phyloP scores from a whole-genome alignment of 2,113 vertebrate species.

The Pluvianellus socialis region DNA sequence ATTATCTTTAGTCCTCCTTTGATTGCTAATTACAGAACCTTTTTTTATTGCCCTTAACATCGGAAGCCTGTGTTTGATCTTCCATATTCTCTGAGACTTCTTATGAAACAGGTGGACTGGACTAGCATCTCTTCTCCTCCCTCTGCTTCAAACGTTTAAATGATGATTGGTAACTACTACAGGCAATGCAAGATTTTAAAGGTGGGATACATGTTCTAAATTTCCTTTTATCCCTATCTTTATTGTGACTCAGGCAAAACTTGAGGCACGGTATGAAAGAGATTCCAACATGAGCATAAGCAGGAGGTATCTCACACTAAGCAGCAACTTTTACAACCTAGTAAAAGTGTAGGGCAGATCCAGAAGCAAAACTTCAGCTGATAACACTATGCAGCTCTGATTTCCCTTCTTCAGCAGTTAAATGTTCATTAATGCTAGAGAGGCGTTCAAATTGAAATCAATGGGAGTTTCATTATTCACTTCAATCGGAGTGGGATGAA shows the following conservation, averaged over 20 bases:
- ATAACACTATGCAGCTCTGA: background rate
- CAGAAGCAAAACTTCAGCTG: background rate
- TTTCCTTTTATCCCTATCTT: background rate
- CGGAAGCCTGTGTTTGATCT: background rate
- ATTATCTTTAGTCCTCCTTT: no score
- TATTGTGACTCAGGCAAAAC: background rate
- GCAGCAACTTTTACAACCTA: background rate
- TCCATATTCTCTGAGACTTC: background rate
- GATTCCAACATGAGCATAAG: background rate
- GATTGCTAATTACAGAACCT: no score
- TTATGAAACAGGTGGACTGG: background rate
- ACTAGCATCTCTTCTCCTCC: background rate
- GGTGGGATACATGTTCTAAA: background rate
- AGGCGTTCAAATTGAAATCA: constrained; percentile 50
- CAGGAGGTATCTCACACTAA: background rate
- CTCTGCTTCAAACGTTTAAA: background rate
- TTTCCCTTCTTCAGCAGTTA: background rate
- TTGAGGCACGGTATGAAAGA: background rate
- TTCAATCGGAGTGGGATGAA: constrained; percentile 14
- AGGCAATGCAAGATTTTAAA: background rate
- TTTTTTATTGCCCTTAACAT: no score
- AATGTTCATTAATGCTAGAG: background rate
- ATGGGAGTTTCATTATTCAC: constrained; percentile 44
- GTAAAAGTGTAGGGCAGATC: background rate
- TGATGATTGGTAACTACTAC: background rate